phyloP scores from a whole-genome alignment of 2,888 invertebrate genomes.

The Onchidella celtica region DNA sequence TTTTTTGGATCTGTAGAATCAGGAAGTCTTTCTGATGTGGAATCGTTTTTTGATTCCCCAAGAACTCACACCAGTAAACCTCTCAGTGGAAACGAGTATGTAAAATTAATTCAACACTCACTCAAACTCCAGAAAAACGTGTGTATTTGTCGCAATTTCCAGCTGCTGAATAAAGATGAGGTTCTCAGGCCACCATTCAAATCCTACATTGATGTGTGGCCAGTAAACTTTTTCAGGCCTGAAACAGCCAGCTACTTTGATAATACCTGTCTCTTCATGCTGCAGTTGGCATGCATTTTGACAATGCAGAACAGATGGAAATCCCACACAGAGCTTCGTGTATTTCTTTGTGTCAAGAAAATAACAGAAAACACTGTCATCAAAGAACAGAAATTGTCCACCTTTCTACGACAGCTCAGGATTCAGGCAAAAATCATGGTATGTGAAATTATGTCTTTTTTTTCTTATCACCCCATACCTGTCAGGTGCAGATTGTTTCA shows the following conservation, averaged over 20 bases:
- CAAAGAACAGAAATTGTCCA: conserved; percentile 80
- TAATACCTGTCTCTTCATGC: conserved; percentile 95
- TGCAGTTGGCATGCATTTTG: conserved; percentile 97
- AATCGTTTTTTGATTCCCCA: conserved; percentile 62
- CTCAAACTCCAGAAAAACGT: conserved; percentile 96
- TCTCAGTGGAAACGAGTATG: conserved; percentile 85
- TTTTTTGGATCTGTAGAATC: conserved; percentile 62
- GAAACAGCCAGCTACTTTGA: conserved; percentile 90
- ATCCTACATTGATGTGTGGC: conserved; percentile 97
- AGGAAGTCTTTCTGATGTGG: conserved; percentile 55
- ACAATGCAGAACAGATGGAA: conserved; percentile 88
- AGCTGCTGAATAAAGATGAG: conserved; percentile 89
- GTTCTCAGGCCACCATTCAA: conserved; percentile 85
- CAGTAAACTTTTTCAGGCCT: conserved; percentile 93
- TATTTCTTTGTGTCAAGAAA: conserved; percentile 86
- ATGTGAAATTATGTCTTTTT: no score
- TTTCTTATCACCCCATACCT: no score
- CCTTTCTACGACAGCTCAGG: conserved; percentile 89
- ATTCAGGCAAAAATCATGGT: conserved; percentile 89
- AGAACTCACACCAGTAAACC: conserved; percentile 58
- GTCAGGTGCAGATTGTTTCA: no score
- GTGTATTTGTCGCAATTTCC: conserved; percentile 95
- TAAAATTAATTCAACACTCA: conserved; percentile 91
- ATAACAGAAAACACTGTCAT: conserved; percentile 65
- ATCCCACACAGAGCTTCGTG: conserved; percentile 87